phyloP scores from a whole-genome alignment of 2,888 invertebrate genomes.

The Zelleria hepariella region DNA sequence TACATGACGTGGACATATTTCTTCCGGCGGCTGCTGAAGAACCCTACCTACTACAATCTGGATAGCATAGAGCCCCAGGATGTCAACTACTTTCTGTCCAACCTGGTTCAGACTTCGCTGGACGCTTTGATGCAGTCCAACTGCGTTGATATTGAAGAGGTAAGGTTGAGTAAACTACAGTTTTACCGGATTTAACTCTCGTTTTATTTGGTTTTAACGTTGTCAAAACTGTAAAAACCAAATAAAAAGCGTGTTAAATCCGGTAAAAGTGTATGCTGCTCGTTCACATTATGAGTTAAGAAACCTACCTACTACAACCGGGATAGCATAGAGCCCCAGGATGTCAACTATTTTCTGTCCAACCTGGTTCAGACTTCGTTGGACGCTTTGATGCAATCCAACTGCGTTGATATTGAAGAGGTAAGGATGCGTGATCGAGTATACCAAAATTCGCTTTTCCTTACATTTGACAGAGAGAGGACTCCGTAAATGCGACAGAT shows the following conservation, averaged over 20 bases:
- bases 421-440: too few species aligned
- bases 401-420: slow-evolving; percentile 85
- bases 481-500: too few species aligned
- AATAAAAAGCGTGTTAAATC: too few species aligned
- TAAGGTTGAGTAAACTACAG: slow-evolving; percentile 29
- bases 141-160: slow-evolving; percentile 85
- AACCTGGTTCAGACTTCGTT: slow-evolving; percentile 85
- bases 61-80: slow-evolving; percentile 78
- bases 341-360: slow-evolving; percentile 83
- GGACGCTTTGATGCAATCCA: slow-evolving; percentile 78
- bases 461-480: too few species aligned
- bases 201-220: too few species aligned
- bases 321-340: slow-evolving; percentile 77
- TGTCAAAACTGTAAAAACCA: too few species aligned
- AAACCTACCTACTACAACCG: slow-evolving; percentile 94
- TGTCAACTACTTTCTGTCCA: slow-evolving; percentile 83
- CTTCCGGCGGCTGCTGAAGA: slow-evolving; percentile 91
- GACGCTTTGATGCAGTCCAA: slow-evolving; percentile 79
- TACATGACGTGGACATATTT: slow-evolving; percentile 99
- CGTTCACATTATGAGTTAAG: too few species aligned
- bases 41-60: slow-evolving; percentile 92
- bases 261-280: too few species aligned
- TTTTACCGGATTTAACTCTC: too few species aligned
- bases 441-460: too few species aligned
- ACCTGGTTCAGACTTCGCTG: slow-evolving; percentile 84